These are phyloP conservation scores for Indicator maculatus DNA, from an alignment of 2,113 vertebrate genomes.

Conservation along the genomic window DNA sequence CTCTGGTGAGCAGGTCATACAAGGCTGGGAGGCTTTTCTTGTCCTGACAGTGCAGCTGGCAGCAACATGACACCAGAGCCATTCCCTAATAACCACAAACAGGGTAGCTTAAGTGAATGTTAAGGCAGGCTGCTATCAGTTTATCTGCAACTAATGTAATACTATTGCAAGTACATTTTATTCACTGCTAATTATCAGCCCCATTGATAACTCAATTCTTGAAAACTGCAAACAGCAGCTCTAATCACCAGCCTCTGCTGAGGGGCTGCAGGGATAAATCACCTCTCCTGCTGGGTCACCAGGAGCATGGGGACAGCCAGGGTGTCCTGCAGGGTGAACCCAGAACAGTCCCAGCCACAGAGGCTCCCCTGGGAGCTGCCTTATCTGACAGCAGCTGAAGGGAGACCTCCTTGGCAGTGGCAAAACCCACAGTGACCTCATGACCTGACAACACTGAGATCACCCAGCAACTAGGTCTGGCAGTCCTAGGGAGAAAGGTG, in stretches of 20 bases:
- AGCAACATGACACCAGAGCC: not conserved
- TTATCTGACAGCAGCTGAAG: accelerated
- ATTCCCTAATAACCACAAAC: not conserved
- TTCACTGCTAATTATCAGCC: slow-evolving; percentile 42
- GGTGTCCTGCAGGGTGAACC: accelerated
- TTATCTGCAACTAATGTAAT: slow-evolving; percentile 37
- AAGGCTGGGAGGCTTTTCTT: not conserved
- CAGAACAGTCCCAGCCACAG: accelerated
- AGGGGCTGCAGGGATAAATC: not conserved
- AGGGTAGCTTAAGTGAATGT: not conserved
- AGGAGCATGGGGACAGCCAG: not conserved
- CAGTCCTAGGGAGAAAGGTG: not conserved
- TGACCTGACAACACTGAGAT: not conserved
- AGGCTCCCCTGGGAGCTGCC: not conserved
- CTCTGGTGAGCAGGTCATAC: not conserved
- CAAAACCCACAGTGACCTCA: accelerated
- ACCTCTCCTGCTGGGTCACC: not conserved
- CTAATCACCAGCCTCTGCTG: not conserved
- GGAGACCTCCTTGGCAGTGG: not conserved
- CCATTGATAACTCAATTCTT: not conserved
- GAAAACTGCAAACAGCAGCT: not conserved
- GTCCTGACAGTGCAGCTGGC: not conserved
- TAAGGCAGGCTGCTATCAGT: not conserved
- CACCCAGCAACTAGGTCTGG: not conserved
- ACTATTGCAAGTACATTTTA: slow-evolving; percentile 4